Percentiles rank a stretch among this genome's conserved stretches.
phyloP scores from a whole-genome alignment of 2,113 vertebrate genomes.

The Sterrhoptilus dennistouni region DNA sequence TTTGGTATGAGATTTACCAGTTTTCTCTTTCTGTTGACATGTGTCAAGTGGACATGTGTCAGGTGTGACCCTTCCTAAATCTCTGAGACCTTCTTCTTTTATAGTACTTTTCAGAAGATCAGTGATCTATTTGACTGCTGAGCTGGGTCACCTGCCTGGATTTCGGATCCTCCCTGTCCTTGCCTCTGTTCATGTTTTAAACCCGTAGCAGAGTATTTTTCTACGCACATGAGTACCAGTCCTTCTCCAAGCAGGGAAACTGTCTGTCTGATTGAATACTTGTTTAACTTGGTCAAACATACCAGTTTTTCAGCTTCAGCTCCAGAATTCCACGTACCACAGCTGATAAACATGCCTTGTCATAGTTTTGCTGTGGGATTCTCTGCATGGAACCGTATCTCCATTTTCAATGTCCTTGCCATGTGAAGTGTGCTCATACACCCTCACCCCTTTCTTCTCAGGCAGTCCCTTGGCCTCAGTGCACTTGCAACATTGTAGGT shows the following conservation, averaged over 20 bases:
- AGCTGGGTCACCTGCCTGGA: not conserved
- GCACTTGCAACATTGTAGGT: not conserved
- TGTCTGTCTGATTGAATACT: not conserved
- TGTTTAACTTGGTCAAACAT: not conserved
- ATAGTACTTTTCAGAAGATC: not conserved
- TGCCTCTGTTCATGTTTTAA: not conserved
- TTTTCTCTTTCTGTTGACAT: not conserved
- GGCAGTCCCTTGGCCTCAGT: not conserved
- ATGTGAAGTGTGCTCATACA: rapidly evolving
- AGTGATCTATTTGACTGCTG: not conserved
- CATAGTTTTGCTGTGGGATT: not conserved
- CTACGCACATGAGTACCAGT: not conserved
- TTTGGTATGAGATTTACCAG: not conserved
- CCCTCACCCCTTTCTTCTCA: rapidly evolving
- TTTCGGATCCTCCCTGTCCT: not conserved
- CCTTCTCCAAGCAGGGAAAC: not conserved
- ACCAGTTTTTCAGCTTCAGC: not conserved
- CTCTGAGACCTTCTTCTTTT: not conserved
- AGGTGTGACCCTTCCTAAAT: not conserved
- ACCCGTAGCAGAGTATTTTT: not conserved
- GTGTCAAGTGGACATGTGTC: not conserved
- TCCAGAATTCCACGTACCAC: not conserved
- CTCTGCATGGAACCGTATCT: not conserved
- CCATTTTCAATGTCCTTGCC: not conserved
- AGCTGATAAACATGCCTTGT: not conserved